Evolutionary conservation across 53 echinoderm and acorn worm genomes (phyloP), one percentile per base, ranked within the genome.

Genomic region (Arbacia lixula): DNA sequence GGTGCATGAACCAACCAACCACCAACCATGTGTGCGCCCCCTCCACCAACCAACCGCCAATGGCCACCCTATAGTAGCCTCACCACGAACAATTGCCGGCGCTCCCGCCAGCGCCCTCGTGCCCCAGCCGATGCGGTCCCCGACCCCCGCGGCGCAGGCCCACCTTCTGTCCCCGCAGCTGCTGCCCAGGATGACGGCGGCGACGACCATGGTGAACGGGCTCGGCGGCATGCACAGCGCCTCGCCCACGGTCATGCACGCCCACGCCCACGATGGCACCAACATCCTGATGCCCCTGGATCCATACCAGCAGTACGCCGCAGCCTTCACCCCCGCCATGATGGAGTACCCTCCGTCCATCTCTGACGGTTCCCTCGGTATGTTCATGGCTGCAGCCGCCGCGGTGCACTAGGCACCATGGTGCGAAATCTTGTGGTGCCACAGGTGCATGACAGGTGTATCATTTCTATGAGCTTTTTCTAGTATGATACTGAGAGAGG

Each of bases 351-450:
- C 93, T 20, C 91, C 81, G 26, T 64, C 72, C 24, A 80, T 87
- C 29, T 61, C 91, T 6, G 96, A 96, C 71, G 93, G 96, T 87
- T 71, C 93, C 72, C 88, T 96, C 66, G 96, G 96, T 96, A 96
- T 96, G 96, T 93, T 88, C 35, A 95, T 92, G 86, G 86, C 91
- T 60, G 91, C 89, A 8, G 86, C 91, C 52, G 91, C 89, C 19
- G 40, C 73, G 32, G 83, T 86, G 4, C 86, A 73, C 51, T 76
- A 86, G 75, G 32, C 32, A 10, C 43, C 43, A 42, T 16, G 27
- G 3, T 42, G 9, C 49, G 49, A 46, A 46, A 14, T 8, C 9
- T 8, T 46, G 46, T 26, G 37, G 66, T 38, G 21, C 57, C 29
- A 38, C 19, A 43, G 69, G 69, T 67, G n/a, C n/a, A n/a, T n/a